Evolutionary conservation across 2,888 invertebrate genomes (phyloP).

Genomic region (Polydrusus pterygomalis): DNA sequence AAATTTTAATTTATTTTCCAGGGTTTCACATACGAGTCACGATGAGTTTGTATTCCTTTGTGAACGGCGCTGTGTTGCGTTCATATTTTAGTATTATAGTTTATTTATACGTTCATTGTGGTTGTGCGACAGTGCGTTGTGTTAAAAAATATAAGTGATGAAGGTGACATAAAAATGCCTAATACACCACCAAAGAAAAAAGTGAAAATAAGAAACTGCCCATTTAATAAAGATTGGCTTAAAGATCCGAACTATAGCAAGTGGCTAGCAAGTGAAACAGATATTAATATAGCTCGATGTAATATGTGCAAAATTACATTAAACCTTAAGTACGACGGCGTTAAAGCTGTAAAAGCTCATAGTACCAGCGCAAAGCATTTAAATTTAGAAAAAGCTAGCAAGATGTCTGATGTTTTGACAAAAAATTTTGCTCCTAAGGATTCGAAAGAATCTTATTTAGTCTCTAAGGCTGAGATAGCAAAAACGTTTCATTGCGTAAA

Average conservation of each 20-base stretch:
- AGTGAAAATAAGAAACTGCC: not conserved
- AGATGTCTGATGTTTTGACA: not conserved
- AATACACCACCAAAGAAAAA: too few relatives aligned
- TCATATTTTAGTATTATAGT: not conserved
- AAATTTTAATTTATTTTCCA: not conserved
- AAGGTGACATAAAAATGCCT: not conserved
- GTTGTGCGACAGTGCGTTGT: not conserved
- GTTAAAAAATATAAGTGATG: not conserved
- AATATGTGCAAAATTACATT: constrained; percentile 7
- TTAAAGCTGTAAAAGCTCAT: constrained; percentile 19
- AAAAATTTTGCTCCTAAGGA: not conserved
- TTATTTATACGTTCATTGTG: not conserved
- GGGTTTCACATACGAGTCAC: not conserved
- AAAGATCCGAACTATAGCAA: not conserved
- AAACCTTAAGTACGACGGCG: constrained; percentile 7
- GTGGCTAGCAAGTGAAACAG: constrained; percentile 12
- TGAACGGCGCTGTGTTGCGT: not conserved
- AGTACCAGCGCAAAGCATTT: not conserved
- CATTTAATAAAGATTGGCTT: constrained; percentile 1
- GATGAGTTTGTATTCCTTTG: not conserved
- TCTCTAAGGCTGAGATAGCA: not conserved
- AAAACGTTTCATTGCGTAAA: constrained; percentile 12
- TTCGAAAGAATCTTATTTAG: not conserved
- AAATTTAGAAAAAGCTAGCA: constrained; percentile 22
- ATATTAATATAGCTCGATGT: constrained; percentile 2